Percentiles rank a stretch among this genome's conserved stretches.
phyloP scores from a whole-genome alignment of 2,797 vertebrate species.

The Menidia menidia region DNA sequence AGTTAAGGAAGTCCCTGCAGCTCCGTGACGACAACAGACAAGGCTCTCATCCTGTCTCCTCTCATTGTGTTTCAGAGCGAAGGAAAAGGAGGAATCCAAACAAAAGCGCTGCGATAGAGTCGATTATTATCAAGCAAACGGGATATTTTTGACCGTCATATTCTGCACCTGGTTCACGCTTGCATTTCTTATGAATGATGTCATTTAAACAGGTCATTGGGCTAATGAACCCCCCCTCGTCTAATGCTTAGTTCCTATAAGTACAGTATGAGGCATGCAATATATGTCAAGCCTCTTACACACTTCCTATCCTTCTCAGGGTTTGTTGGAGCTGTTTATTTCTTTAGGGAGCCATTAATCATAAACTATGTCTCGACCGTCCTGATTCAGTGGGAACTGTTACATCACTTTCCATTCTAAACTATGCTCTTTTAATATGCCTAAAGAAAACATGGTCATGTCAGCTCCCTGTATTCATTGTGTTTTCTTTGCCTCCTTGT shows the following conservation, averaged over 20 bases:
- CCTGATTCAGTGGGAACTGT: constrained; percentile 24
- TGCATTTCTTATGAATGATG: constrained; percentile 27
- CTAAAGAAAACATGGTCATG: constrained; percentile 54
- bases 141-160: constrained; percentile 22
- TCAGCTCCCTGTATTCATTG: constrained; percentile 35
- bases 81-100: constrained; percentile 54
- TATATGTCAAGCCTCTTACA: not conserved
- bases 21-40: constrained; percentile 60
- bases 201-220: constrained; percentile 39
- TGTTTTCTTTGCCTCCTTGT: constrained; percentile 65
- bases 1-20: constrained; percentile 67
- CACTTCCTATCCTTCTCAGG: constrained; percentile 6
- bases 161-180: constrained; percentile 25
- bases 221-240: constrained; percentile 24
- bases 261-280: not conserved
- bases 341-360: constrained; percentile 43
- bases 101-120: constrained; percentile 33
- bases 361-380: constrained; percentile 53
- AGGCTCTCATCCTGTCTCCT: constrained; percentile 70
- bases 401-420: constrained; percentile 38
- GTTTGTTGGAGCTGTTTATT: constrained; percentile 15
- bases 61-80: constrained; percentile 53
- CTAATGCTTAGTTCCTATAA: constrained; percentile 13
- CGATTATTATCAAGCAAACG: constrained; percentile 44
- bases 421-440: constrained; percentile 49